Evolutionary conservation across 2,888 invertebrate species (phyloP).

Genomic region (Asteroscopus sphinx): DNA sequence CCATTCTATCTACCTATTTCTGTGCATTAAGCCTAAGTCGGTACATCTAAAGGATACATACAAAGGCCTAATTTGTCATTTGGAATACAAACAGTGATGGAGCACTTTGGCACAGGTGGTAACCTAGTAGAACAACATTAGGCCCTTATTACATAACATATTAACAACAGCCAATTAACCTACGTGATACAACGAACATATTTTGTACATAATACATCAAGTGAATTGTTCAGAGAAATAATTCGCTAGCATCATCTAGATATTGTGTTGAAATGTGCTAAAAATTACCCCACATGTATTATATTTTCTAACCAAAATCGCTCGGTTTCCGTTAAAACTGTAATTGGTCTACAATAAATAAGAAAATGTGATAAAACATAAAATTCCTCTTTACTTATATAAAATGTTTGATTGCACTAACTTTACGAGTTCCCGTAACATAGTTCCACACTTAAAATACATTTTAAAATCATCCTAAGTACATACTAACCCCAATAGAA

Average conservation of each 20-base stretch:
- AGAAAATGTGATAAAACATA: conserved; percentile 42
- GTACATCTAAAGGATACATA: conserved; percentile 35
- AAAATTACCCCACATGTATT: conserved; percentile 26
- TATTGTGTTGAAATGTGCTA: conserved; percentile 38
- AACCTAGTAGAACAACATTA: conserved; percentile 69
- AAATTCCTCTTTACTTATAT: conserved; percentile 21
- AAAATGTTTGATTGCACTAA: conserved; percentile 50
- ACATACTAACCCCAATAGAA: conserved; percentile 62
- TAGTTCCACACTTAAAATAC: conserved; percentile 38
- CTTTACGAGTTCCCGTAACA: conserved; percentile 29
- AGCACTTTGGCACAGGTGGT: conserved; percentile 79
- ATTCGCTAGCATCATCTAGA: conserved; percentile 57
- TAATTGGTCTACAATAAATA: conserved; percentile 48
- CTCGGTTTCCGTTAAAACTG: conserved; percentile 24
- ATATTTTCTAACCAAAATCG: conserved; percentile 27
- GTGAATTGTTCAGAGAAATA: conserved; percentile 49
- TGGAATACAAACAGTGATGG: conserved; percentile 54
- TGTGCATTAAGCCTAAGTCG: conserved; percentile 30
- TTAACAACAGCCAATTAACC: conserved; percentile 58
- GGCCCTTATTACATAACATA: conserved; percentile 59
- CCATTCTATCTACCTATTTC: too few relatives aligned
- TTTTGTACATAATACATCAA: conserved; percentile 56
- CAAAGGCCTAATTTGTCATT: conserved; percentile 57
- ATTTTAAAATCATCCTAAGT: conserved; percentile 58
- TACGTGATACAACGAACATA: conserved; percentile 52